Evolutionary conservation across 2,797 vertebrate species (phyloP), one percentile per base, ranked within the genome.

Genomic region (Myotis pilosus): DNA sequence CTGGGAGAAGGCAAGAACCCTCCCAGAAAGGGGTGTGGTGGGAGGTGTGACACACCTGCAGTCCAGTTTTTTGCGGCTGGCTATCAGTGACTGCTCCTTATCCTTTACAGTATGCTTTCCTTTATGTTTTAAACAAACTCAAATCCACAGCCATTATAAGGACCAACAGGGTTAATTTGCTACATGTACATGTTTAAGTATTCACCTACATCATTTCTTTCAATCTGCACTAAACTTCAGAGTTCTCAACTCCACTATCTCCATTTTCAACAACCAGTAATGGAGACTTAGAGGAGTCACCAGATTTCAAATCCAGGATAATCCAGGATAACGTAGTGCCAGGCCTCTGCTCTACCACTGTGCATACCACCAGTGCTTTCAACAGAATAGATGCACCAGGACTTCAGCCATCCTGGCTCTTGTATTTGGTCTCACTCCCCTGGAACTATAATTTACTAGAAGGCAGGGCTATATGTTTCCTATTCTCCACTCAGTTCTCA

Each of bases 211-310:
- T 22, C 33, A 15, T 36, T 33, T 22, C n/a, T 83, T 62, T 53
- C 49, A 36, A 22, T n/a, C 33, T 68, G 10, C 17, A 2, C 5
- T 28, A 41, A 80, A 2, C 25, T 66, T 64, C 12, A 28, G n/a
- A 41, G 6, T 33, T 13, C 16, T 33, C 22, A 0, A 0, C 38
- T n/a, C 7, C 4, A 4, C 7, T 0, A 2, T 44, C 23, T 68
- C 28, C 22, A 3, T 51, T 36, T 91, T 68, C 19, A 81, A 53
- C 13, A n/a, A 36, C 23, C 23, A 17, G 8, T 53, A 5, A 36
- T 1, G 9, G 36, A 41, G 28, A 93, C 2, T n/a, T 28, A 5
- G 36, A 38, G 7, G 12, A 69, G 28, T 51, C 16, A 25, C 2
- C 3, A 10, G 38, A 41, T 60, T 49, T 49, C n/a, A 19, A n/a